A percentile compares a stretch with the other conserved stretches of the same genome.
These are phyloP conservation scores for Muraenolepis orangiensis DNA, from an alignment of 2,797 vertebrate species.

Conservation along the genomic window DNA sequence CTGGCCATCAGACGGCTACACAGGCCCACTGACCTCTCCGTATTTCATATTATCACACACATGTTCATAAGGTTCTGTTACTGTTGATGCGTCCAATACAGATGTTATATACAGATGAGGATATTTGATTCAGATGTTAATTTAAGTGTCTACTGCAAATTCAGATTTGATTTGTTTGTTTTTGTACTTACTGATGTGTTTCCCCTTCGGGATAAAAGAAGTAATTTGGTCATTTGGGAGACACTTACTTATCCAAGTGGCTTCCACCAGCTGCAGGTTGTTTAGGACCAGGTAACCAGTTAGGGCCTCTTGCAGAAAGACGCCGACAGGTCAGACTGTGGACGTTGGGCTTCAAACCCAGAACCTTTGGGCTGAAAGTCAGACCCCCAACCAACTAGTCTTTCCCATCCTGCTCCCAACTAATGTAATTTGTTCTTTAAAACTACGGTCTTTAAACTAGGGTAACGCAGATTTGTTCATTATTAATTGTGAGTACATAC, in stretches of 20 bases:
- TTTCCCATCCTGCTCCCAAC: too few relatives aligned
- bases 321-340: too few relatives aligned
- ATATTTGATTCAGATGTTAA: not conserved
- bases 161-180: not conserved
- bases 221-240: too few relatives aligned
- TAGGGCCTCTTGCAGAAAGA: too few relatives aligned
- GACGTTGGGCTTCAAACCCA: too few relatives aligned
- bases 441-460: not conserved
- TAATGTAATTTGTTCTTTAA: too few relatives aligned
- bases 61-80: not conserved
- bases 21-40: not conserved
- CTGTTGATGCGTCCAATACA: not conserved
- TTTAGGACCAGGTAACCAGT: too few relatives aligned
- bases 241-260: too few relatives aligned
- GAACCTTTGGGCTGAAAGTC: too few relatives aligned
- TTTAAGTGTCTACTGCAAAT: not conserved
- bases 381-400: too few relatives aligned
- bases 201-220: too few relatives aligned
- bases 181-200: not conserved
- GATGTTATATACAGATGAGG: not conserved
- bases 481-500: not conserved
- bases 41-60: not conserved
- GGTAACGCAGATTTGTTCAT: not conserved
- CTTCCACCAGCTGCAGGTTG: too few relatives aligned
- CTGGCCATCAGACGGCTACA: not conserved